Evolutionary conservation across 2,888 invertebrate species (phyloP).

Genomic region (Hirtodrosophila trivittata): DNA sequence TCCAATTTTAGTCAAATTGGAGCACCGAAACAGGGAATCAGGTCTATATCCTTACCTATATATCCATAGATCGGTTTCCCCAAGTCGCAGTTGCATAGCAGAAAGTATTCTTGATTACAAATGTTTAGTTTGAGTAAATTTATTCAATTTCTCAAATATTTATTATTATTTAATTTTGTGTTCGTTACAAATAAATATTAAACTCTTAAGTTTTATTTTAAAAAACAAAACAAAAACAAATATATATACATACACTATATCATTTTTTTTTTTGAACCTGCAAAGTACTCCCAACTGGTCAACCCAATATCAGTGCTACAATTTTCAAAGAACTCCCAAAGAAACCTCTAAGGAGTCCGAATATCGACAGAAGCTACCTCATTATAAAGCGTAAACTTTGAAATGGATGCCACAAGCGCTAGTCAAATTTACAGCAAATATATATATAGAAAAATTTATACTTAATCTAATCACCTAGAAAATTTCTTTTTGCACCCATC

Average conservation of each 20-base stretch:
- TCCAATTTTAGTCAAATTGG: constrained; percentile 40
- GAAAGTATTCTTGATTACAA: constrained; percentile 65
- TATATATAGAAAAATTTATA: constrained; percentile 34
- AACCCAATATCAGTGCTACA: neutral
- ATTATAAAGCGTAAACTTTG: constrained; percentile 70
- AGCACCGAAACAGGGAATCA: no score
- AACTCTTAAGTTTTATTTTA: constrained; percentile 38
- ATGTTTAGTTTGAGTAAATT: constrained; percentile 60
- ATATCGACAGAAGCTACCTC: constrained; percentile 82
- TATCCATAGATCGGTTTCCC: constrained; percentile 8
- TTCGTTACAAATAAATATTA: constrained; percentile 5
- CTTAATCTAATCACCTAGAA: constrained; percentile 54
- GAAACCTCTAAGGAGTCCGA: constrained; percentile 6
- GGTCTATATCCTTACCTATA: neutral
- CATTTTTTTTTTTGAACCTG: neutral
- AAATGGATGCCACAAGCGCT: constrained; percentile 32
- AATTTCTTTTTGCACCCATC: constrained; percentile 54
- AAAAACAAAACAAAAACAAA: constrained; percentile 1
- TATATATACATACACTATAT: neutral
- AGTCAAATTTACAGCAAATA: constrained; percentile 62
- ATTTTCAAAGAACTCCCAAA: neutral
- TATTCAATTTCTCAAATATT: constrained; percentile 57
- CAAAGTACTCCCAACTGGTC: no score
- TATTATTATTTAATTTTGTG: constrained; percentile 23
- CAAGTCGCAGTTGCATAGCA: constrained; percentile 31